A percentile compares a stretch with the other conserved stretches of the same genome.
phyloP scores from a whole-genome alignment of 2,113 vertebrate genomes.

The Neogobius melanostomus region DNA sequence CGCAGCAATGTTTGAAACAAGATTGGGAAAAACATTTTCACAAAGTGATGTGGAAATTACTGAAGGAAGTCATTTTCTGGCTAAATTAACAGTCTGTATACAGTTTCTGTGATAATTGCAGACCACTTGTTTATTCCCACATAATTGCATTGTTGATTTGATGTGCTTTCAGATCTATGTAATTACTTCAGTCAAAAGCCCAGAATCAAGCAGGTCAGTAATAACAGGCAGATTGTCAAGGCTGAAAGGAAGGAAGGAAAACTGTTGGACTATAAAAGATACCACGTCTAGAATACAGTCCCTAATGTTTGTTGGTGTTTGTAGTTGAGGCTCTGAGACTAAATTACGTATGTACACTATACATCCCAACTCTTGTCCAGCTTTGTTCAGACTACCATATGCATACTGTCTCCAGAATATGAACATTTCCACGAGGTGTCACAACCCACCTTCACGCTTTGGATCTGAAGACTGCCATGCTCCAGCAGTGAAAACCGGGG shows the following conservation, averaged over 20 bases:
- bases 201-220: constrained; percentile 6
- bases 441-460: constrained; percentile 82
- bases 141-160: constrained; percentile 13
- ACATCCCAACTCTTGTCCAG: neutral
- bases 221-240: neutral
- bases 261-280: too few relatives aligned
- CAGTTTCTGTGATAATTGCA: neutral
- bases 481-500: constrained; percentile 85
- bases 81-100: constrained; percentile 6
- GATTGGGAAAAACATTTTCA: constrained; percentile 8
- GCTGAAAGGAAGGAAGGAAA: too few relatives aligned
- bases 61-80: constrained; percentile 11
- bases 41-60: constrained; percentile 5
- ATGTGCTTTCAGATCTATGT: constrained; percentile 7
- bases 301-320: too few relatives aligned
- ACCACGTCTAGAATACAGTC: too few relatives aligned
- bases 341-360: too few relatives aligned
- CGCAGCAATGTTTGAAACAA: constrained; percentile 3
- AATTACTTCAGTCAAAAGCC: constrained; percentile 11
- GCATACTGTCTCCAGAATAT: neutral
- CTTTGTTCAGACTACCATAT: neutral
- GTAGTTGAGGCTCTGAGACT: too few relatives aligned
- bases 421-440: neutral
- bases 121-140: neutral
- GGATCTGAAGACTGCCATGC: constrained; percentile 91